Base-by-base conservation (phyloP, 2,797 vertebrate genomes). In the Eurystomus glaucurus region DNA sequence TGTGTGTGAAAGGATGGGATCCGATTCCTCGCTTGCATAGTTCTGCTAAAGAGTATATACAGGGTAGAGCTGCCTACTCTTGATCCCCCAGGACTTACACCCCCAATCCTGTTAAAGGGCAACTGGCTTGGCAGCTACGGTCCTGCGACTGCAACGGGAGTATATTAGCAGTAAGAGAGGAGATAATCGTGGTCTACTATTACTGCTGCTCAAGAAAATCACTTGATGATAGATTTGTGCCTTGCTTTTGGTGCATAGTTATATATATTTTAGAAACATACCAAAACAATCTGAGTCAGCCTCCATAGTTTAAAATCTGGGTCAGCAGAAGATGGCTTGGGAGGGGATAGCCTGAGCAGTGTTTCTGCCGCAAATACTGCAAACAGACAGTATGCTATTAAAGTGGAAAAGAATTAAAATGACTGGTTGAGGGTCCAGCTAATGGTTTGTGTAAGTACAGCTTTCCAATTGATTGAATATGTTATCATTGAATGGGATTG, bases 391-490 rank as follows among this genome's bases (percentile, higher is more conserved):
- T 45, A 25, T 95, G 60, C 68, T 94, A 33, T 82, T 92, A 25
- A 66, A 77, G 50, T 46, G 76, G 54, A 61, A 62, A 52, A 46
- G 52, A 77, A 78, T 85, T 28, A 60, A 85, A 93, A 86, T 92
- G 39, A 54, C 33, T 69, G 41, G 31, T 50, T 96, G 78, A 72
- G 48, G n/a, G 71, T 66, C 57, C 62, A 94, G 75, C 35, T 92
- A 39, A 76, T 74, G 66, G 70, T 87, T 82, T 95, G 46, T 76
- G 48, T 92, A 70, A 86, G 50, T 78, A 37, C 29, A 81, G 28
- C 70, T 82, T 92, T 90, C 39, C 74, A 66, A 5, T 77, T 60
- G 80, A 94, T 84, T 74, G 89, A 90, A 45, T 71, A 28, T 72
- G 43, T 86, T 90, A 31, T 76, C 90, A 78, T 90, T 89, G 45